Conservation (phyloP, 2,797 vertebrate genomes). For the Epinephelus malabaricus region DNA sequence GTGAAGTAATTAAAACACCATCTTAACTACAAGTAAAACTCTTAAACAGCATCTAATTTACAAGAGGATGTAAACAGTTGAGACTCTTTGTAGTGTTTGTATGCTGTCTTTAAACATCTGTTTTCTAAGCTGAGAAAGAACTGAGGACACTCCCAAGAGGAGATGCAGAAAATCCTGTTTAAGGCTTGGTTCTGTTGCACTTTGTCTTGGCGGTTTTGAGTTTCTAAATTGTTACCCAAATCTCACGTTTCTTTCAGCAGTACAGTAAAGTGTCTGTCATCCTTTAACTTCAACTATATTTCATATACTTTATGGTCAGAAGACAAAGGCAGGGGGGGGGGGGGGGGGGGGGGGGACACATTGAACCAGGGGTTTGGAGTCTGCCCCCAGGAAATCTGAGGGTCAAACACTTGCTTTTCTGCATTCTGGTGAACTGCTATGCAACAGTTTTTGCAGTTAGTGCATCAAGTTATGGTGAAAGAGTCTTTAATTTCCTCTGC, state of each 20-base stretch:
- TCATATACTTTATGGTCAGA: too few species aligned
- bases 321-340: too few species aligned
- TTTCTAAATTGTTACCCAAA: not conserved
- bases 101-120: slow-evolving; percentile 12
- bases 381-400: too few species aligned
- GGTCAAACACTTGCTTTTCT: too few species aligned
- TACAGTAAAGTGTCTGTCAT: not conserved
- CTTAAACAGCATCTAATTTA: not conserved
- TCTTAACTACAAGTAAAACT: not conserved
- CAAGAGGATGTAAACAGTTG: not conserved
- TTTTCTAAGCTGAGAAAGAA: not conserved
- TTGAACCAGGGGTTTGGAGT: too few species aligned
- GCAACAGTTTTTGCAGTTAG: too few species aligned
- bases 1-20: not conserved
- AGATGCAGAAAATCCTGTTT: not conserved
- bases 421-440: too few species aligned
- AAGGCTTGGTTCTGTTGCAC: not conserved
- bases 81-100: not conserved
- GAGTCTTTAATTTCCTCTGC: too few species aligned
- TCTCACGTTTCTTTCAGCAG: too few species aligned
- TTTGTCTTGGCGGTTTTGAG: too few species aligned
- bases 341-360: too few species aligned
- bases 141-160: not conserved
- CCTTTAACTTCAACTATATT: not conserved
- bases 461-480: too few species aligned